A percentile compares a stretch with the other conserved stretches of the same genome.
phyloP scores from a whole-genome alignment of 2,113 vertebrate species.

The Gopherus flavomarginatus region DNA sequence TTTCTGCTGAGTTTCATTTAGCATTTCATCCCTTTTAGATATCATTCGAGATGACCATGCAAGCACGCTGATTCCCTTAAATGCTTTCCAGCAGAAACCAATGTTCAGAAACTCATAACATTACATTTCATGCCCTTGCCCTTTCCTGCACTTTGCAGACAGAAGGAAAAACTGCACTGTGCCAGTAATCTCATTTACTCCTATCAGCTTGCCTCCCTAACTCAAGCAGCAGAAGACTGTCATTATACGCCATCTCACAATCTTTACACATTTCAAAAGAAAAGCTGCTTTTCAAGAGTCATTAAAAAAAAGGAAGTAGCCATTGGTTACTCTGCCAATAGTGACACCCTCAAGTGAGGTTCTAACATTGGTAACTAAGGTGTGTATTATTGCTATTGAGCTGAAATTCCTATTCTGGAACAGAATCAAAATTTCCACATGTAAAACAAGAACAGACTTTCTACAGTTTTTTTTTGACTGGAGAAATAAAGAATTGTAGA shows the following conservation, averaged over 20 bases:
- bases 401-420: background rate
- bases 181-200: constrained; percentile 40
- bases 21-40: constrained; percentile 19
- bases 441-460: background rate
- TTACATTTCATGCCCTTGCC: constrained; percentile 1
- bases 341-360: background rate
- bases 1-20: constrained; percentile 41
- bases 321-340: constrained; percentile 27
- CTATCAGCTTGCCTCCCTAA: constrained; percentile 20
- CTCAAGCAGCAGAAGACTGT: constrained; percentile 27
- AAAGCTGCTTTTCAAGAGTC: background rate
- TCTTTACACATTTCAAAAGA: background rate
- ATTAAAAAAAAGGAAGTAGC: background rate
- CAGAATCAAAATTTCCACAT: background rate
- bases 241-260: background rate
- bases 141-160: constrained; percentile 34
- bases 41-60: background rate
- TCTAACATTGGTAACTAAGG: background rate
- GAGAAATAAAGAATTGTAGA: constrained; percentile 18
- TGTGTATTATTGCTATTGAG: background rate
- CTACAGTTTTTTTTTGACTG: background rate
- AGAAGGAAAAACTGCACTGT: background rate
- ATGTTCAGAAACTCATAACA: constrained; percentile 1
- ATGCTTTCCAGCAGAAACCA: constrained; percentile 16
- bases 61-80: background rate